Conservation (phyloP, 2,113 vertebrate genomes). For the Gracilinanus agilis region DNA sequence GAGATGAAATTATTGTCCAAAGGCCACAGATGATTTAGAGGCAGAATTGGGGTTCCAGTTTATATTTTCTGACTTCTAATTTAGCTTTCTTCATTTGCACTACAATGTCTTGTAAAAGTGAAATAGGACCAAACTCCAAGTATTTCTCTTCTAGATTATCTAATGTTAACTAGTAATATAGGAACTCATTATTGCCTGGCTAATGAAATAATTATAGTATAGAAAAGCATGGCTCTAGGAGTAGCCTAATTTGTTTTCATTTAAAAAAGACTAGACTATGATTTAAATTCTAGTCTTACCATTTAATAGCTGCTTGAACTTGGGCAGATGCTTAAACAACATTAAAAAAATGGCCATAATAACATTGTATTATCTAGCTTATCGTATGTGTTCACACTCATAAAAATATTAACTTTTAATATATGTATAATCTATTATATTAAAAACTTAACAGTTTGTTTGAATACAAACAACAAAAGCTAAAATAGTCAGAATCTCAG, state of each 20-base stretch:
- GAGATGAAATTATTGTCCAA: background rate
- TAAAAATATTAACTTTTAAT: background rate
- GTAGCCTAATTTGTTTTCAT: background rate
- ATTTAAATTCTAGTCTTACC: background rate
- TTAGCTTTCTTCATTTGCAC: background rate
- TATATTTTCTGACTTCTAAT: background rate
- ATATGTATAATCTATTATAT: background rate
- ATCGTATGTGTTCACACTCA: background rate
- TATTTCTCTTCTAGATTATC: background rate
- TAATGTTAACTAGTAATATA: background rate
- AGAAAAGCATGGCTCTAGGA: background rate
- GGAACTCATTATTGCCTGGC: background rate
- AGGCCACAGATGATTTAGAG: background rate
- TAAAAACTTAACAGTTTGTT: background rate
- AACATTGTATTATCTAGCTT: background rate
- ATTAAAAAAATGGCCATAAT: background rate
- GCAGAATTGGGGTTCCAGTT: background rate
- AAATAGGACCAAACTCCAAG: background rate
- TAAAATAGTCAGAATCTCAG: background rate
- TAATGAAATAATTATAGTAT: background rate
- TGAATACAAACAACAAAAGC: background rate
- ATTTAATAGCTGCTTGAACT: background rate
- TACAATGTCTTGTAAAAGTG: background rate
- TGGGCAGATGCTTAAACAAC: background rate
- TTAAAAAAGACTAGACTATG: background rate